Evolutionary conservation across 2,113 vertebrate genomes (phyloP).

Genomic region (Rousettus leschenaultii): DNA sequence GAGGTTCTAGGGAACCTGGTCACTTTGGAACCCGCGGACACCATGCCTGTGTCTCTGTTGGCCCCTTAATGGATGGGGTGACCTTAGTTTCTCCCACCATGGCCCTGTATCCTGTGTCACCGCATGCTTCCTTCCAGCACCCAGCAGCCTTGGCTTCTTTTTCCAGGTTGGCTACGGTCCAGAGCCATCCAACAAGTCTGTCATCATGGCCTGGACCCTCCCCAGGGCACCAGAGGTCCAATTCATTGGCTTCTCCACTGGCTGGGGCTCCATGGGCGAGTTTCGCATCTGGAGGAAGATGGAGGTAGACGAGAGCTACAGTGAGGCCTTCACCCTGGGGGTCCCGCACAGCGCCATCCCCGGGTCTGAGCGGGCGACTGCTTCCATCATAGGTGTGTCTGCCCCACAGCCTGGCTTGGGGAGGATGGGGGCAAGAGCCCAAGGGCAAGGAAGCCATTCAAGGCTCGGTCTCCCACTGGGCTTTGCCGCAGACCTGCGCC

Average conservation of each 20-base stretch:
- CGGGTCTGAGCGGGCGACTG: constrained; percentile 91
- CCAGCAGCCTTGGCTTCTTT: constrained; percentile 41
- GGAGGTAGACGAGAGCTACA: constrained; percentile 95
- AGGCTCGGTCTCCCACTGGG: not conserved
- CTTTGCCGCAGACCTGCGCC: not conserved
- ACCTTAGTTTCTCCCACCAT: not conserved
- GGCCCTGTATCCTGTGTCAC: not conserved
- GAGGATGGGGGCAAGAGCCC: not conserved
- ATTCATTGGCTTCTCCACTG: constrained; percentile 95
- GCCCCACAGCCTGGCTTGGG: not conserved
- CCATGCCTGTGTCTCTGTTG: not conserved
- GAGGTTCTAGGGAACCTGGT: not conserved
- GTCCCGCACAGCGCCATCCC: constrained; percentile 93
- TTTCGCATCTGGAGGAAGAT: constrained; percentile 97
- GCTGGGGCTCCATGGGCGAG: constrained; percentile 95
- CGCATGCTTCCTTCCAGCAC: not conserved
- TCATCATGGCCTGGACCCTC: constrained; percentile 89
- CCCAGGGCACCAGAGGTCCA: constrained; percentile 85
- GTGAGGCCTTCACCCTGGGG: constrained; percentile 94
- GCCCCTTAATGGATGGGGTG: not conserved
- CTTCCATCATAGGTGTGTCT: constrained; percentile 91
- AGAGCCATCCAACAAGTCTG: constrained; percentile 87
- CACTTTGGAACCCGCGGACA: not conserved
- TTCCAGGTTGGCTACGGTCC: constrained; percentile 91
- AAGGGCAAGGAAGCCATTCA: not conserved